These are phyloP conservation scores for Aleiodes sp. DNA, from an alignment of 1,140 invertebrate genomes.

Conservation along the genomic window DNA sequence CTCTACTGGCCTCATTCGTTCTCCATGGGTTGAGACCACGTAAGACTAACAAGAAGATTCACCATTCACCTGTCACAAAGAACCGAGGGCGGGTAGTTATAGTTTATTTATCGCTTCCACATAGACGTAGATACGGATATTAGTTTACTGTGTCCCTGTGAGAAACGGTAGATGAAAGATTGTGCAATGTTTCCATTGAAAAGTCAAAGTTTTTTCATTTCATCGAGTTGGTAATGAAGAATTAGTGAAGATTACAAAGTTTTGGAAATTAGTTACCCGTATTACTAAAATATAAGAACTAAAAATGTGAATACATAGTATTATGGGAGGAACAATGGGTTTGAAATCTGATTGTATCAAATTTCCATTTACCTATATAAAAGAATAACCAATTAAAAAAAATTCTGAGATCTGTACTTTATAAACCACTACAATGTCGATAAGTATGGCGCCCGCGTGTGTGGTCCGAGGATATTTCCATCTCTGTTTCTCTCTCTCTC, in stretches of 20 bases:
- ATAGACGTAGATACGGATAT: constrained; percentile 37
- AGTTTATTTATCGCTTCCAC: constrained; percentile 65
- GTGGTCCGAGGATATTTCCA: constrained; percentile 45
- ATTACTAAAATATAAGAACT: too few species aligned
- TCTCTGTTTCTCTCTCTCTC: neutral
- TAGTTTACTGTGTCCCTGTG: too few species aligned
- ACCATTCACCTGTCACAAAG: constrained; percentile 63
- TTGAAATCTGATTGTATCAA: neutral
- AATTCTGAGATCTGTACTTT: too few species aligned
- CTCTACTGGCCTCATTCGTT: neutral
- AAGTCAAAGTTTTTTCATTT: too few species aligned
- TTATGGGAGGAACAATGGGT: too few species aligned
- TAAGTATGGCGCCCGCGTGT: constrained; percentile 55
- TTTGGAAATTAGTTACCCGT: too few species aligned
- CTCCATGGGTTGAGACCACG: constrained; percentile 6
- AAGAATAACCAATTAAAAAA: too few species aligned
- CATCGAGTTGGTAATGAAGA: too few species aligned
- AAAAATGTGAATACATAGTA: too few species aligned
- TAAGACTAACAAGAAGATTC: constrained; percentile 60
- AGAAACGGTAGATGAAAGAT: constrained; percentile 1
- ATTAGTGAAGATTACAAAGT: too few species aligned
- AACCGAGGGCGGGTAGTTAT: constrained; percentile 63
- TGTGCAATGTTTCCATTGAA: neutral
- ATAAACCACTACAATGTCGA: neutral
- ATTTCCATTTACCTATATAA: too few species aligned